Evolutionary conservation across 2,113 vertebrate genomes (phyloP).

Genomic region (Megaceryle maxima): DNA sequence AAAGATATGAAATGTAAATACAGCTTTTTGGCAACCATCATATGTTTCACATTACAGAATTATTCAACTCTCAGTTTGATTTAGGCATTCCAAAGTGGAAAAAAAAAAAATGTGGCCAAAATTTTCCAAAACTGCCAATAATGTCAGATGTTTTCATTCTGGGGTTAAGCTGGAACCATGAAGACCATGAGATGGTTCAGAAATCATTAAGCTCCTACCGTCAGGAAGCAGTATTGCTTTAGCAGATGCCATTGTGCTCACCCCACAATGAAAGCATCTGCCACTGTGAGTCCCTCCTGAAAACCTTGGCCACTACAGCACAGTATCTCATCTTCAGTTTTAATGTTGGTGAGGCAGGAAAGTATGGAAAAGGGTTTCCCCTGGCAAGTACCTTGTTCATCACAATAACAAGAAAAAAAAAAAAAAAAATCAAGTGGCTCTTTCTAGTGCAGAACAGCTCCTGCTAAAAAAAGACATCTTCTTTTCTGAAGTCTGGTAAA

Average conservation of each 20-base stretch:
- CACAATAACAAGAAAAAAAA: constrained; percentile 29
- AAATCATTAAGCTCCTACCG: background rate
- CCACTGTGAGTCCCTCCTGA: background rate
- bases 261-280: constrained; percentile 6
- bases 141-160: background rate
- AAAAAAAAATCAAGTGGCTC: background rate
- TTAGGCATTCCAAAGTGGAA: constrained; percentile 1
- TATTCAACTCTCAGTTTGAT: background rate
- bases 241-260: background rate
- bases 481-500: constrained; percentile 76
- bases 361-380: background rate
- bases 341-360: constrained; percentile 21
- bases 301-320: background rate
- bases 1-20: constrained; percentile 14
- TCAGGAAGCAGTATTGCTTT: background rate
- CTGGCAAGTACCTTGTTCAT: background rate
- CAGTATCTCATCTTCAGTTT: background rate
- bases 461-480: constrained; percentile 72
- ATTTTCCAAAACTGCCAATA: background rate
- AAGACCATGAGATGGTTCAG: background rate
- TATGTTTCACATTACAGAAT: background rate
- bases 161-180: background rate
- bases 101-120: background rate
- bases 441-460: background rate
- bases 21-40: background rate